Evolutionary conservation across 2,113 vertebrate species (phyloP), one percentile per base, ranked within the genome.

Genomic region (Tauraco erythrolophus): DNA sequence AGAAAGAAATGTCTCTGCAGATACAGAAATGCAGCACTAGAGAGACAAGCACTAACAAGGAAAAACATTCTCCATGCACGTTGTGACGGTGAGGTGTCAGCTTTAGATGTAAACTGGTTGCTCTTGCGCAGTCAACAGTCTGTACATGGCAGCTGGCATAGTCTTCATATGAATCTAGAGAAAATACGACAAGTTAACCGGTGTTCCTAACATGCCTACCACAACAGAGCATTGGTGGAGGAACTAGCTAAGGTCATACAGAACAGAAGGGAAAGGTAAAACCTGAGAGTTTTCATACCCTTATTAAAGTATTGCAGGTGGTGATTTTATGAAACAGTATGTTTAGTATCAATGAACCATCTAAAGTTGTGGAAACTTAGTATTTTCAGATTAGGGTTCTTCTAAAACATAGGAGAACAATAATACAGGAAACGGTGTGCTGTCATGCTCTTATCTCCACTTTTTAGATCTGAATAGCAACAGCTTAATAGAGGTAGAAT

Each of bases 101-200:
- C 85, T 97, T 99, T 97, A 99, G 98, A 99, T 99, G 99, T 99
- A 99, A 96, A 99, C 98, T 0, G 99, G 99, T 84, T 99, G 99
- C 91, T 99, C 99, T 98, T 99, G 99, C 4, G 99, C 99, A 2
- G 99, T 99, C 98, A 99, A 99, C 97, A 99, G 98, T 85, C 99
- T 98, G 98, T 99, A 99, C 99, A 99, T 99, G 94, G 99, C 99
- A 37, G 99, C 99, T 61, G 99, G 99, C 99, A 99, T 99, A 5
- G 99, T 99, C 98, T 99, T 99, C 99, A 99, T 99, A 96, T 99
- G 99, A 92, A 99, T 99, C 99, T 99, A 51, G 89, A 85, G 74
- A 48, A 92, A 85, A 95, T 3, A 91, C 3, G 14, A 41, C 13
- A 94, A 81, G 23, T 90, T 84, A 94, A 37, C 58, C 17, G 2